Evolutionary conservation across 1,140 invertebrate genomes (phyloP).

Genomic region (Meloidogyne floridensis): DNA sequence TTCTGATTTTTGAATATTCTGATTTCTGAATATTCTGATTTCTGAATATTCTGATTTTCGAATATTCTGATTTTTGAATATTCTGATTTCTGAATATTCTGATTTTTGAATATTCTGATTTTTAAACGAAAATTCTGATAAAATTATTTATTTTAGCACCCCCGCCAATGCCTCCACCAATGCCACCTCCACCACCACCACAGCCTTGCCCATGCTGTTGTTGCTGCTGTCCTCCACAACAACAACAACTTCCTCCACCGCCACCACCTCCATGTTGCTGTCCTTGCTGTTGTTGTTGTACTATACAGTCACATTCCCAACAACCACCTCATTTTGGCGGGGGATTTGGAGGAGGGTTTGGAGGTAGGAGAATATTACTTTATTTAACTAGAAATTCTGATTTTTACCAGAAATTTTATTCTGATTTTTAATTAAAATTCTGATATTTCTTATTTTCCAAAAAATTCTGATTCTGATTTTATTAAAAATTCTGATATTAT

Average conservation of each 20-base stretch:
- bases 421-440: background rate
- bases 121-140: background rate
- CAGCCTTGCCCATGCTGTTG: background rate
- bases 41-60: no score
- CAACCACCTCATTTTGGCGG: constrained; percentile 11
- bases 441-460: no score
- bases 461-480: background rate
- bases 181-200: constrained; percentile 3
- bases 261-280: constrained; percentile 24
- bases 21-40: no score
- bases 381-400: no score
- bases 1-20: no score
- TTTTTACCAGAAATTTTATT: background rate
- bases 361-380: background rate
- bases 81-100: no score
- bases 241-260: constrained; percentile 8
- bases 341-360: constrained; percentile 15
- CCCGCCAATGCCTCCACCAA: constrained; percentile 19
- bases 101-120: background rate
- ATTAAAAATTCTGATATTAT: background rate
- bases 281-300: constrained; percentile 28
- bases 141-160: background rate
- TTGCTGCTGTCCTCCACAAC: constrained; percentile 17
- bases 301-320: constrained; percentile 19
- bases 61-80: no score